Evolutionary conservation across 1,140 invertebrate genomes (phyloP), one percentile per base, ranked within the genome.

Genomic region (Ganaspis sp.): DNA sequence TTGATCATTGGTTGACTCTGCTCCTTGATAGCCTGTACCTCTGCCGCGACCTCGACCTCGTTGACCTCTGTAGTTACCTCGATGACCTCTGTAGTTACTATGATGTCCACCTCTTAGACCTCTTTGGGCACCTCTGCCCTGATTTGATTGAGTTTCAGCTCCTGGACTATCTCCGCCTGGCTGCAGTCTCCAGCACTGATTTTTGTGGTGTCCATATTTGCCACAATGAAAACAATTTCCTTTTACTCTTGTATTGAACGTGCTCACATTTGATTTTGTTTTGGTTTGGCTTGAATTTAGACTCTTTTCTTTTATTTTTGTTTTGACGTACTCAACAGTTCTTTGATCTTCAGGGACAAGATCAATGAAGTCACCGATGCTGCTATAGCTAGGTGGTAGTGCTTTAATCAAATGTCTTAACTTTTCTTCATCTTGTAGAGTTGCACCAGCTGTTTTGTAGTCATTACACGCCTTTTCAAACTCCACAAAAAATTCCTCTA

Each of bases 251-350:
- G 15, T n/a, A n/a, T 45, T 45, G 11, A 45, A 45, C 40, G 40
- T 45, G 9, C 40, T 11, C 11, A n/a, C 40, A 9, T 45, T 45
- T 45, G 9, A 45, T 45, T 45, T 45, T 12, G 9, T 45, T 11
- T 45, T n/a, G 1, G 9, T 9, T 45, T 45, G 9, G 11, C 9
- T 45, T 45, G 40, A 45, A 9, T 45, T 45, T 4, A 45, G 15
- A 45, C 40, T 45, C 15, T 9, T 45, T 45, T 49, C 15, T 83
- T 87, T 87, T 78, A 90, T 88, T 86, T 89, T 89, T 72, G 76
- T 83, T 17, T 78, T 69, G 70, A 90, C 80, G 85, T 90, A 90
- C 53, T 90, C 86, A 9, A 87, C 84, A 72, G 87, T 90, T 84
- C 77, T 79, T 84, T 89, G 78, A 83, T 87, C 78, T 81, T 86